These are phyloP conservation scores for Ruditapes philippinarum DNA, from an alignment of 1,140 invertebrate genomes.

Conservation along the genomic window DNA sequence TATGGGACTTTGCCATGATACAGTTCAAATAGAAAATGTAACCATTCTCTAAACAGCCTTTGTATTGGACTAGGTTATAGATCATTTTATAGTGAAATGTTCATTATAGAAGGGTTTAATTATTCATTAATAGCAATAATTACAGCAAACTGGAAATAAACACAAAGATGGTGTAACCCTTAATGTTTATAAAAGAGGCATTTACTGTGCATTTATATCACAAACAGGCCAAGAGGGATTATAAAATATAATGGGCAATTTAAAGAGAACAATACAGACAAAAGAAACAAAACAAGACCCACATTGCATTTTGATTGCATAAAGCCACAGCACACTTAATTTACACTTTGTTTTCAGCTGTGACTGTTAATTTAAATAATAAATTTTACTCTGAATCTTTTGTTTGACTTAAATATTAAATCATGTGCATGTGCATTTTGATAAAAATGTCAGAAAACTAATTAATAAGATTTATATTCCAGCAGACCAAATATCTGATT, in stretches of 20 bases:
- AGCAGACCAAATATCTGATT: no score
- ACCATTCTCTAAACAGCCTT: not conserved
- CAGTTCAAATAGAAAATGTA: not conserved
- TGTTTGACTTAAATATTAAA: no score
- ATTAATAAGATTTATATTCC: no score
- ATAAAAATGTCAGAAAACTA: no score
- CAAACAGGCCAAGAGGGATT: not conserved
- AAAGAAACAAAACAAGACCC: no score
- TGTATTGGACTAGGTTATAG: not conserved
- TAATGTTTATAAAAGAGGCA: not conserved
- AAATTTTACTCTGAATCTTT: no score
- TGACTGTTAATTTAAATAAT: no score
- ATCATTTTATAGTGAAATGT: conserved; percentile 21
- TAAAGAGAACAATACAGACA: not conserved
- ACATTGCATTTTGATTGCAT: no score
- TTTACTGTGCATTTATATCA: not conserved
- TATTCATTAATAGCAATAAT: not conserved
- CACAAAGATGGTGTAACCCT: not conserved
- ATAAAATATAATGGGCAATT: not conserved
- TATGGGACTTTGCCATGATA: conserved; percentile 28
- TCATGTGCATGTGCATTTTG: no score
- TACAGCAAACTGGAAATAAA: not conserved
- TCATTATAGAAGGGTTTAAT: conserved; percentile 13
- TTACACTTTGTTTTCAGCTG: no score
- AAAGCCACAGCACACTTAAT: no score